Base-by-base conservation (phyloP, 2,888 invertebrate genomes). In the Drosophila longiperda region DNA sequence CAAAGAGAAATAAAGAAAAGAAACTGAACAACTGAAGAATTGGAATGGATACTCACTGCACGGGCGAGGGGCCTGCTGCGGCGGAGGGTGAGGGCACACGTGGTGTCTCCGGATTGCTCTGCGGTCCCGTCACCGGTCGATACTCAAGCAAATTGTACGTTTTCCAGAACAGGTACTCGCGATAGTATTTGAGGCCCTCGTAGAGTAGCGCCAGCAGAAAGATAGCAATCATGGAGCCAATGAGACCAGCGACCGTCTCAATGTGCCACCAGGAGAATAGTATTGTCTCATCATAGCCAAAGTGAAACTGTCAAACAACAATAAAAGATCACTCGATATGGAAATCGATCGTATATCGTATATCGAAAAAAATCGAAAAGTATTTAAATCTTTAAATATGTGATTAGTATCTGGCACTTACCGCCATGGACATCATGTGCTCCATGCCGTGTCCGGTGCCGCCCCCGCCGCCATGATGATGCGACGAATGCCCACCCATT, bases 131-230 rank as follows among this genome's bases (percentile, higher is more conserved):
- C 0, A 97, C 97, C 5, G 97, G 97, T 84, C 97, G 95, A 89
- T 98, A 97, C 90, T 97, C 97, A 49, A 97, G 94, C 5, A 97
- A 95, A 88, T 97, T 96, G 92, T 97, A 97, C 2, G 97, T 96
- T 94, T 96, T 96, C 96, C 98, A 97, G 92, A 97, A 95, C 54
- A 98, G 94, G 93, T 96, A 96, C 93, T 97, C 97, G 85, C 95
- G 94, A 91, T 95, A 95, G 91, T 95, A 95, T 91, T 95, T 95
- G 3, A 95, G 93, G 76, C 98, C 99, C 94, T 99, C 99, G 93
- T 99, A 99, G 33, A 98, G 94, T 61, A 98, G 95, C 8, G 98
- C 98, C 95, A 99, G 95, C 75, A 98, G 94, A 92, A 99, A 97
- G 89, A 99, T 97, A 53, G 96, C 97, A 77, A 99, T 93, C 94